phyloP scores from a whole-genome alignment of 2,113 vertebrate genomes.

The Chaetodon auriga region DNA sequence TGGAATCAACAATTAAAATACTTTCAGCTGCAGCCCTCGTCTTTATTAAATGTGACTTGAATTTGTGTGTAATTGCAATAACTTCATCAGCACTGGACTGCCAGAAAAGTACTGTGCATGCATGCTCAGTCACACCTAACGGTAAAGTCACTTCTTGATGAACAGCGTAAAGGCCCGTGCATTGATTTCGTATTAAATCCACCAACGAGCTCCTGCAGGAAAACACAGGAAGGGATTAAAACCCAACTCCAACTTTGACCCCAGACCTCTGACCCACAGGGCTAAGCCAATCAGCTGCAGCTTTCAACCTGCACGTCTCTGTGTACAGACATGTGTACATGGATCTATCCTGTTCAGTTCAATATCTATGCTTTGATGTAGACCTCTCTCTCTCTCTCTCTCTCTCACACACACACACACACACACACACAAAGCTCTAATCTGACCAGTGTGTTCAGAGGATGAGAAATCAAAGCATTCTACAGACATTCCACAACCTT shows the following conservation, averaged over 20 bases:
- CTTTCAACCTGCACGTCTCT: constrained; percentile 8
- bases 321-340: background rate
- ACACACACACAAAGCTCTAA: background rate
- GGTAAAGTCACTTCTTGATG: background rate
- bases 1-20: too few species aligned
- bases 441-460: constrained; percentile 41
- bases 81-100: background rate
- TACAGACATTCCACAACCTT: constrained; percentile 63
- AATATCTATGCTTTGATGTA: constrained; percentile 13
- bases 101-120: background rate
- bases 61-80: background rate
- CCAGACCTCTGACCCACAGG: constrained; percentile 26
- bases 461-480: constrained; percentile 49
- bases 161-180: background rate
- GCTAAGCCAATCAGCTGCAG: constrained; percentile 41
- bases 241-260: background rate
- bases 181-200: constrained; percentile 22
- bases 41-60: background rate
- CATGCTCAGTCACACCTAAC: background rate
- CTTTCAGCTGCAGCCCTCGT: background rate
- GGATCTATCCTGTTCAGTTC: constrained; percentile 9
- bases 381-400: background rate
- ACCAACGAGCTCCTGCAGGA: constrained; percentile 25
- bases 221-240: constrained; percentile 7
- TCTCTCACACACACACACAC: constrained; percentile 2